Evolutionary conservation across 2,113 vertebrate species (phyloP), one percentile per base, ranked within the genome.

Genomic region (Rhinichthys klamathensis): DNA sequence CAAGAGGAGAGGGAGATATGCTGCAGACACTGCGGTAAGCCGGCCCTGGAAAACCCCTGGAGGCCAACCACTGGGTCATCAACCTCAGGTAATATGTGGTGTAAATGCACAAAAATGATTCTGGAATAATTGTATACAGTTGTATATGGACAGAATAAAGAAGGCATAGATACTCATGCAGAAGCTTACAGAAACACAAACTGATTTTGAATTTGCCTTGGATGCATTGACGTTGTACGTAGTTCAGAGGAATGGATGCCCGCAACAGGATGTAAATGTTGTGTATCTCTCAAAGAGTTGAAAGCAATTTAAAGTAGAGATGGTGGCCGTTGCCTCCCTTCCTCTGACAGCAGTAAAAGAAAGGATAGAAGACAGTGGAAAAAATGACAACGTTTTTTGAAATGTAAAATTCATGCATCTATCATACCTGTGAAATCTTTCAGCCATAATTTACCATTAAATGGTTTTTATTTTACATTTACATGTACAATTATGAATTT

Each of bases 21-120:
- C 13, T 89, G 88, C 80, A 82, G 73, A 87, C 73, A 83, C 27
- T 87, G 88, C 18, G 84, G 44, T 27, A 87, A 82, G 13, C 58
- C 73, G 2, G 15, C 69, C 7, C 46, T 80, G 46, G 88, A 85
- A 84, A 87, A 65, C 54, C 25, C 85, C 49, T 87, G 88, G 82
- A 89, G 83, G 84, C 67, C 76, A 23, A 56, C 30, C 13, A 58
- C n/a, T 41, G 69, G 82, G 9, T 82, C 83, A 6, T 35, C 84
- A 84, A 23, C 76, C 16, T 79, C 82, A 89, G 85, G 88, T 87
- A 74, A 85, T 70, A 72, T 7, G 21, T 18, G 25, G 65, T 58
- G 54, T 5, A 1, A 21, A 13, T 21, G n/a, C 44, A 30, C 58
- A 23, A 10, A 27, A 44, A 58, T 44, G 0, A 6, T 23, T 23